These are phyloP conservation scores for Felis chaus DNA, from an alignment of 2,113 vertebrate genomes.

Conservation along the genomic window DNA sequence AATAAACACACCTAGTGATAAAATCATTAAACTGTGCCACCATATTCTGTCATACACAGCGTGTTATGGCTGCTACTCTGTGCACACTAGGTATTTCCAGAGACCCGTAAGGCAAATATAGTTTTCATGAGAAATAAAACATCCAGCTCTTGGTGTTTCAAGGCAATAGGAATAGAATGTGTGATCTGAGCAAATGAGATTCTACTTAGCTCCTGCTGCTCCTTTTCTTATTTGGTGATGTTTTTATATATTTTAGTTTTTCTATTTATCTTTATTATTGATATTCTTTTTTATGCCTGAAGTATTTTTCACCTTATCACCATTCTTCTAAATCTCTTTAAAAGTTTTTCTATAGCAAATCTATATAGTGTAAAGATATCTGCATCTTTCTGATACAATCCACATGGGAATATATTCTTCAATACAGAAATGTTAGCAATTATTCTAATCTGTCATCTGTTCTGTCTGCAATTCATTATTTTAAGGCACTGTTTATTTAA, in stretches of 20 bases:
- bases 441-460: background rate
- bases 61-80: background rate
- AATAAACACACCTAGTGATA: background rate
- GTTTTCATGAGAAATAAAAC: background rate
- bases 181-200: background rate
- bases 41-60: background rate
- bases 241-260: background rate
- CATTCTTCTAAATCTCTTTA: background rate
- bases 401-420: background rate
- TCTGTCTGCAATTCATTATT: background rate
- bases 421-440: background rate
- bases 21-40: background rate
- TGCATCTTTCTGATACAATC: conserved; percentile 8
- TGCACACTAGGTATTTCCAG: background rate
- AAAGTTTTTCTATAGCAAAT: background rate
- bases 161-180: background rate
- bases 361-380: background rate
- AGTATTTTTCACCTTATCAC: background rate
- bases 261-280: background rate
- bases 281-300: background rate
- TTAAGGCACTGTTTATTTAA: background rate
- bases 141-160: background rate
- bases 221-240: background rate
- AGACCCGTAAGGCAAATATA: background rate
- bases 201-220: background rate